Conservation (phyloP, 2,113 vertebrate genomes). For the Brachypteracias leptosomus region DNA sequence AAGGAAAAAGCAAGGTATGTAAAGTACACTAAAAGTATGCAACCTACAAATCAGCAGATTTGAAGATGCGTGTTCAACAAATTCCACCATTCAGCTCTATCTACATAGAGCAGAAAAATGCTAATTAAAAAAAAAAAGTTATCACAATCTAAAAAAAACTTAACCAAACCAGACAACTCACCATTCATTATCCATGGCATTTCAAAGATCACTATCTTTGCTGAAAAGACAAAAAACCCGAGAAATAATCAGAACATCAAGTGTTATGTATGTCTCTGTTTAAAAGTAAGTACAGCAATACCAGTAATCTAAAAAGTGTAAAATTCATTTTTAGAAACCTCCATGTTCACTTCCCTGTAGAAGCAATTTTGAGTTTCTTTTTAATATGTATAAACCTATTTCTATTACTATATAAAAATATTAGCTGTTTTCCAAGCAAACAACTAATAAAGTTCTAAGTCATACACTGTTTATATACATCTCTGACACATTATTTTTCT, state of each 20-base stretch:
- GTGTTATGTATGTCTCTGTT: neutral
- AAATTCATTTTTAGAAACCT: neutral
- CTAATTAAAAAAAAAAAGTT: neutral
- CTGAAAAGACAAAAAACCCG: slow-evolving; percentile 76
- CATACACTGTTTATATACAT: neutral
- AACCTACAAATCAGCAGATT: neutral
- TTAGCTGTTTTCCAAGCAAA: neutral
- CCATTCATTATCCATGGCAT: slow-evolving; percentile 99
- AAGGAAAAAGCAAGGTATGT: neutral
- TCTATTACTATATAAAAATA: neutral
- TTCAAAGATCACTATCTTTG: slow-evolving; percentile 97
- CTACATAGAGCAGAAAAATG: neutral
- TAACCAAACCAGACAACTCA: slow-evolving; percentile 64
- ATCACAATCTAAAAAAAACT: neutral
- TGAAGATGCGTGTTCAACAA: neutral
- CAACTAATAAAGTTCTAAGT: neutral
- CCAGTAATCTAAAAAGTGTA: fast-evolving
- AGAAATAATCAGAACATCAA: neutral
- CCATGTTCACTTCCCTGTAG: neutral
- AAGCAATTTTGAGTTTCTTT: neutral
- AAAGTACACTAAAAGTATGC: neutral
- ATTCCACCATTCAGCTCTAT: neutral
- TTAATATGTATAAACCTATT: neutral
- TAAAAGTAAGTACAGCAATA: neutral
- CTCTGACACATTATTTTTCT: neutral